These are phyloP conservation scores for Narcine bancroftii DNA, from an alignment of 2,113 vertebrate genomes.

Conservation along the genomic window DNA sequence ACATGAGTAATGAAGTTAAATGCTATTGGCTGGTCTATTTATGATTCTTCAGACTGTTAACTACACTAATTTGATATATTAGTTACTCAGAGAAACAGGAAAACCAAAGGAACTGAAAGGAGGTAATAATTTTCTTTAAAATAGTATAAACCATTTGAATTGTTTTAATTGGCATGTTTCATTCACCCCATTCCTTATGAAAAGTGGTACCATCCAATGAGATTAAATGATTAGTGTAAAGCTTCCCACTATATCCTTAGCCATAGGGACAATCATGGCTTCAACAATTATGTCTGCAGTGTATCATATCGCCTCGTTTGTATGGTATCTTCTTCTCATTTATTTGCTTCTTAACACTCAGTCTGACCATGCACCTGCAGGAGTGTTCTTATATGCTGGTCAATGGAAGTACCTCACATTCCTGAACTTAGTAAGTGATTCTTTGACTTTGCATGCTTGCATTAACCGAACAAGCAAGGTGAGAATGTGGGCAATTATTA, in stretches of 20 bases:
- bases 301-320: conserved; percentile 38
- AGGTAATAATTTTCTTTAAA: background rate
- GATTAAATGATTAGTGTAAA: conserved; percentile 27
- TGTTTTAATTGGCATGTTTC: background rate
- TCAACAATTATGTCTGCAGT: background rate
- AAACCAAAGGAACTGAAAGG: background rate
- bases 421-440: conserved; percentile 63
- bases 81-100: background rate
- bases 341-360: conserved; percentile 39
- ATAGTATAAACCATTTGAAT: background rate
- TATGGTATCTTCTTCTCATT: conserved; percentile 56
- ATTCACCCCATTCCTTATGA: background rate
- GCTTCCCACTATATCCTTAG: background rate
- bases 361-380: conserved; percentile 39
- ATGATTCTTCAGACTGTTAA: background rate
- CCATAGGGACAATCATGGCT: background rate
- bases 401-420: conserved; percentile 62
- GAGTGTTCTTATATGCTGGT: conserved; percentile 48
- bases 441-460: background rate
- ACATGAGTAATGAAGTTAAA: background rate
- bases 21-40: background rate
- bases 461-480: background rate
- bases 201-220: conserved; percentile 20
- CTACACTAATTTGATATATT: background rate
- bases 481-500: background rate